phyloP scores from a whole-genome alignment of 37 sponge, comb jelly and placozoan genomes.

The Ephydatia muelleri region DNA sequence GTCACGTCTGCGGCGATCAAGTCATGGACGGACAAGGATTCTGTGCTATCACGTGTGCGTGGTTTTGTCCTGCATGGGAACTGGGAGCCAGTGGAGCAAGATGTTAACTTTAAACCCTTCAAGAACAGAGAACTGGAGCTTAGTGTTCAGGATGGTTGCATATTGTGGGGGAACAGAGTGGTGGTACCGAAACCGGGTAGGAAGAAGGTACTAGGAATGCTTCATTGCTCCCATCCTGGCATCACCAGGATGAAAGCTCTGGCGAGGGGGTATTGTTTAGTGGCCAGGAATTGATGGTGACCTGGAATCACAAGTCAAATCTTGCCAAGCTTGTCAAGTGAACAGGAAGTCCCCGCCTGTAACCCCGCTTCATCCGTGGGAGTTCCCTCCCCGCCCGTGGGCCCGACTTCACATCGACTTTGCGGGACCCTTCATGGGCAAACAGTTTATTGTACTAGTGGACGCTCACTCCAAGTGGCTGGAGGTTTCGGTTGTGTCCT shows the following conservation, averaged over 20 bases:
- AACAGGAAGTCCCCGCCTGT: not conserved
- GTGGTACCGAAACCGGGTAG: constrained; percentile 4
- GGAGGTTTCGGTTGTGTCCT: constrained; percentile 14
- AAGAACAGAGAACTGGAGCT: constrained; percentile 11
- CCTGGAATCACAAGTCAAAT: not conserved
- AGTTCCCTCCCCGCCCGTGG: constrained; percentile 35
- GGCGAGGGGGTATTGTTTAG: constrained; percentile 10
- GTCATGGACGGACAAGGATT: not conserved
- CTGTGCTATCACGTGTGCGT: constrained; percentile 2
- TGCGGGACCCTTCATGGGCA: constrained; percentile 30
- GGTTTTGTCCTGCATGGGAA: not conserved
- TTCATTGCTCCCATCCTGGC: constrained; percentile 32
- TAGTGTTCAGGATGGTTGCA: constrained; percentile 14
- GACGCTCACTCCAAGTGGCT: constrained; percentile 60
- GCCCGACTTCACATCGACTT: constrained; percentile 24
- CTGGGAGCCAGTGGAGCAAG: not conserved
- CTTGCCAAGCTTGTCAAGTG: constrained; percentile 25
- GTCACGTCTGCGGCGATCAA: constrained; percentile 2
- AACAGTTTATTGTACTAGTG: constrained; percentile 21
- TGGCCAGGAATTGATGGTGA: constrained; percentile 34
- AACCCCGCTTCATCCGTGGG: constrained; percentile 41
- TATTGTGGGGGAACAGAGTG: not conserved
- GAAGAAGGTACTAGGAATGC: not conserved
- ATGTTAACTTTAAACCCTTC: constrained; percentile 14
- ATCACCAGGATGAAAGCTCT: constrained; percentile 18